Conservation (phyloP, 23 tunicate genomes). For the Halocynthia aurantium region DNA sequence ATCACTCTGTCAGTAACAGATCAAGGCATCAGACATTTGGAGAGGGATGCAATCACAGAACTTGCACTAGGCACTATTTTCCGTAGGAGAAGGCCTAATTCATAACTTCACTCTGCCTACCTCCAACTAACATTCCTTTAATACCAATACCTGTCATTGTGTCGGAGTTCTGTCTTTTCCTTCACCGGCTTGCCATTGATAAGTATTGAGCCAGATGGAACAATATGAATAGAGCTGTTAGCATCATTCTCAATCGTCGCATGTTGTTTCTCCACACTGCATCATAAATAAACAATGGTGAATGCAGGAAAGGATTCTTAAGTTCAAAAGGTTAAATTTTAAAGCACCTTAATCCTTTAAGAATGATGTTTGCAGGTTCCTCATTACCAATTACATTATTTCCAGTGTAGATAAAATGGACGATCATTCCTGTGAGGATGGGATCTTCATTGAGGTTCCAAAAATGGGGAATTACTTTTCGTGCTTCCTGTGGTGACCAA, state of each 20-base stretch:
- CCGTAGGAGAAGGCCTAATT: background rate
- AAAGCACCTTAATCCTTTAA: constrained; percentile 68
- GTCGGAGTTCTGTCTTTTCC: constrained; percentile 47
- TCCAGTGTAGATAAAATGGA: constrained; percentile 63
- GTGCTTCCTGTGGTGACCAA: constrained; percentile 41
- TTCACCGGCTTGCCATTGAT: constrained; percentile 60
- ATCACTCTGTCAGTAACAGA: constrained; percentile 32
- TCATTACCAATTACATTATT: constrained; percentile 35
- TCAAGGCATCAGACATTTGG: background rate
- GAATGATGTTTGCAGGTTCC: constrained; percentile 39
- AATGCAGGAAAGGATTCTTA: too few species aligned
- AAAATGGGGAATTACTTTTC: constrained; percentile 66
- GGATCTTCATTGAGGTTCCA: constrained; percentile 96
- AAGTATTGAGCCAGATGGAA: constrained; percentile 37
- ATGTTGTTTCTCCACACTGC: constrained; percentile 58
- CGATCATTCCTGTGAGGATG: constrained; percentile 82
- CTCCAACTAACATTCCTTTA: background rate
- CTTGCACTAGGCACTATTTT: too few species aligned
- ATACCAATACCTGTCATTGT: constrained; percentile 74
- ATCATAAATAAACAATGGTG: background rate
- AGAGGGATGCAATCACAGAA: background rate
- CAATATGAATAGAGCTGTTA: constrained; percentile 30
- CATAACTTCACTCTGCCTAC: background rate
- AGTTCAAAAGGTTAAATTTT: background rate
- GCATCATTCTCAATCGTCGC: constrained; percentile 53